These are phyloP conservation scores for Cavia porcellus DNA, from an alignment of 2,113 vertebrate genomes.

Conservation along the genomic window DNA sequence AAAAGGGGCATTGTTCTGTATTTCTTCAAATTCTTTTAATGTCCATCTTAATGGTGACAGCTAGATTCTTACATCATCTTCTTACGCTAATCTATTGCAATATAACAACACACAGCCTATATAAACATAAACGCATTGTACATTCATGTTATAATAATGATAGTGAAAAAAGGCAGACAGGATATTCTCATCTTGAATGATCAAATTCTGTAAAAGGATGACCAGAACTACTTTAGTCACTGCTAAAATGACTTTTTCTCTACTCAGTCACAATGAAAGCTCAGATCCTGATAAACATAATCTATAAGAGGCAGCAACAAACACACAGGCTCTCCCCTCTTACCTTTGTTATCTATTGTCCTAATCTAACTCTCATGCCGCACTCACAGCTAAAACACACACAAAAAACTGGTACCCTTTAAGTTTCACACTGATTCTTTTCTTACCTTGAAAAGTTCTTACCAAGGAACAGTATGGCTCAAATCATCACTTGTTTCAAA, in stretches of 20 bases:
- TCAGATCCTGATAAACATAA: background rate
- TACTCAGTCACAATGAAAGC: background rate
- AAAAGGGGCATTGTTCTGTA: background rate
- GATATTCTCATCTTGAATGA: background rate
- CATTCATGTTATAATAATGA: background rate
- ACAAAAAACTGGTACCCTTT: background rate
- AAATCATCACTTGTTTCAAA: background rate
- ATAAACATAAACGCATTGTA: background rate
- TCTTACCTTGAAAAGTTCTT: background rate
- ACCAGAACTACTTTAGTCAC: background rate
- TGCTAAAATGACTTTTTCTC: background rate
- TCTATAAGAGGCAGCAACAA: background rate
- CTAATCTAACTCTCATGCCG: background rate
- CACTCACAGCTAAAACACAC: background rate
- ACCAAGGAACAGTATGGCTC: background rate
- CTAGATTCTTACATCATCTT: background rate
- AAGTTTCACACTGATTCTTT: background rate
- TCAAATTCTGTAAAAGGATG: background rate
- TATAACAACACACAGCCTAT: background rate
- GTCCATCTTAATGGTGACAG: background rate
- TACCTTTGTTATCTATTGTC: background rate
- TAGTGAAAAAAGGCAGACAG: background rate
- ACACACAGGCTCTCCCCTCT: background rate
- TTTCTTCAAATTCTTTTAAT: conserved; percentile 15
- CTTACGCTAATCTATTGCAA: background rate